Evolutionary conservation across 2,113 vertebrate species (phyloP).

Genomic region (Helogale parvula): DNA sequence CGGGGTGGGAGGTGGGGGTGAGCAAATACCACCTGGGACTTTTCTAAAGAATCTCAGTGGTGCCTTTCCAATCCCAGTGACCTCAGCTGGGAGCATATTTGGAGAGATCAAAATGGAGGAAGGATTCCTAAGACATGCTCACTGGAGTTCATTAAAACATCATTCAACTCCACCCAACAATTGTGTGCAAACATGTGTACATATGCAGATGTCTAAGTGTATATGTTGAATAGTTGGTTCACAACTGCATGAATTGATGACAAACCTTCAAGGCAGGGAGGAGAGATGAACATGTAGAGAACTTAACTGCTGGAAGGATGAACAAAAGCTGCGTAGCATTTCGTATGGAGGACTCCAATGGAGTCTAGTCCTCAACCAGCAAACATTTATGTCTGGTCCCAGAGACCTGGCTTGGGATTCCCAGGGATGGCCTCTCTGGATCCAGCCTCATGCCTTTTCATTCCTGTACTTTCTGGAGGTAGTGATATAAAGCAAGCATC

Average conservation of each 20-base stretch:
- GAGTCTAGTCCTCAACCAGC: not conserved
- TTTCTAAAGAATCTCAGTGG: not conserved
- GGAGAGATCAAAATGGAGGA: not conserved
- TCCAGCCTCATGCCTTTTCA: not conserved
- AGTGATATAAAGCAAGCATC: not conserved
- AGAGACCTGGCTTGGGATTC: not conserved
- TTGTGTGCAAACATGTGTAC: rapidly evolving
- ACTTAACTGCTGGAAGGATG: not conserved
- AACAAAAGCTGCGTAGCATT: not conserved
- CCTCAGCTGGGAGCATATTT: not conserved
- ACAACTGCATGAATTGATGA: not conserved
- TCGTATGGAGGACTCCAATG: not conserved
- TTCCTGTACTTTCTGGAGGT: not conserved
- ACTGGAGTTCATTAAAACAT: not conserved
- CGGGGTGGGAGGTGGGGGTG: not conserved
- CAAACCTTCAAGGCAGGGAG: not conserved
- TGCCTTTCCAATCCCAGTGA: not conserved
- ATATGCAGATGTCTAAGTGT: not conserved
- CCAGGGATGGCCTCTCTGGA: not conserved
- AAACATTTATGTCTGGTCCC: not conserved
- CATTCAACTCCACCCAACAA: not conserved
- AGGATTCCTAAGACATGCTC: not conserved
- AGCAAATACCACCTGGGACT: not conserved
- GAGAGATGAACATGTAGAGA: not conserved
- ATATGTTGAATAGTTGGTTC: not conserved